phyloP scores from a whole-genome alignment of 2,113 vertebrate species.

The Gasterosteus nipponicus region DNA sequence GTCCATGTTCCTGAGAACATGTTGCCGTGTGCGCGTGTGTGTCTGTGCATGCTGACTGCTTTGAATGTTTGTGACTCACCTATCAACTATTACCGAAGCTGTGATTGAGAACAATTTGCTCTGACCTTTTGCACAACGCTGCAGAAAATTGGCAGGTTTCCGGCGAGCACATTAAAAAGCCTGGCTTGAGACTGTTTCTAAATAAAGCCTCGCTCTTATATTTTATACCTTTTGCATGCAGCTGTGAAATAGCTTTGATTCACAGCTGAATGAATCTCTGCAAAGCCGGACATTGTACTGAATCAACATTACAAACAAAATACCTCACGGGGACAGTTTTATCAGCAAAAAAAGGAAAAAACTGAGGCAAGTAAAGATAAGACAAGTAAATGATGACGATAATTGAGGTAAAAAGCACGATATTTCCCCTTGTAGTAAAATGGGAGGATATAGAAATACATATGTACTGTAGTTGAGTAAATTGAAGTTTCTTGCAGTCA shows the following conservation, averaged over 20 bases:
- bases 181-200: constrained; percentile 47
- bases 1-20: background rate
- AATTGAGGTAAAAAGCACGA: background rate
- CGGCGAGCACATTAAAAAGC: constrained; percentile 57
- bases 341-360: background rate
- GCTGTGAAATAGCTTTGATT: constrained; percentile 60
- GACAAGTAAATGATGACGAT: background rate
- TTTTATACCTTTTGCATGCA: constrained; percentile 57
- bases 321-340: background rate
- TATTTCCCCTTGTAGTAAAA: background rate
- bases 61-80: constrained; percentile 59
- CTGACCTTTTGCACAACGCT: constrained; percentile 66
- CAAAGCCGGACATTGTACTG: constrained; percentile 4
- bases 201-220: constrained; percentile 54
- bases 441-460: background rate
- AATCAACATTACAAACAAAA: constrained; percentile 23
- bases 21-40: background rate
- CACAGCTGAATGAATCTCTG: constrained; percentile 35
- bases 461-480: background rate
- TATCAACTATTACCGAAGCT: constrained; percentile 41
- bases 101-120: constrained; percentile 55
- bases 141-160: constrained; percentile 48
- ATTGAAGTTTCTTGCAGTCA: background rate
- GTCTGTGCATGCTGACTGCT: constrained; percentile 23
- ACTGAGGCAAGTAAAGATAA: background rate